Base-by-base conservation (phyloP, 2,888 invertebrate species). In the Agonum fuliginosum region DNA sequence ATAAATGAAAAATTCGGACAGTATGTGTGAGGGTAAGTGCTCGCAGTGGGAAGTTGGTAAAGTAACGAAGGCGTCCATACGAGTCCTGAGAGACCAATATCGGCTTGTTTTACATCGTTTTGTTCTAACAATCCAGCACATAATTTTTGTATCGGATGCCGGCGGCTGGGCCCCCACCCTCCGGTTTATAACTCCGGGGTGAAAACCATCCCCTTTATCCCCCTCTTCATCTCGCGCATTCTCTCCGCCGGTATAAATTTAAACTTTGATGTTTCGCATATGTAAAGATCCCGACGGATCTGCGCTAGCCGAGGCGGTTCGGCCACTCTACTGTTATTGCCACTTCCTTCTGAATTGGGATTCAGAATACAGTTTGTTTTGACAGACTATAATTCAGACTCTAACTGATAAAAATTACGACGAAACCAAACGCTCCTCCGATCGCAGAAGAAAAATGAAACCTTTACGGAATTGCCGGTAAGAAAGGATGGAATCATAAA, bases 41-140 rank as follows among this genome's bases (percentile, higher is more conserved):
- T n/a, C 37, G 8, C 4, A 0, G 12, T 67, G 67, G 37, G 19
- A 37, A 37, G 41, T 20, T 67, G 3, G 27, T 54, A 67, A 75
- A 75, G 75, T 75, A 75, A 75, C 75, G 75, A 75, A 67, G 75
- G 67, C 65, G 34, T 67, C 34, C 30, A 80, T 83, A 86, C 84
- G 85, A 84, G 83, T 78, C 86, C 81, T 84, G 48, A 41, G 87
- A 85, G 87, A 85, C 84, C 83, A 84, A 84, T 87, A 86, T 85
- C 84, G 86, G 84, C 86, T 87, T 87, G 87, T 87, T 87, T 87
- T 87, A 87, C 87, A 85, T 87, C 87, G 87, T 87, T 87, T 87
- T 87, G 87, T 87, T 87, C 86, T 87, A 87, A 87, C 87, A 87
- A 87, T 87, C 87, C 85, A 81, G 80, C 77, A 77, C 79, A 80